Conservation (phyloP, 1,140 invertebrate species). For the Trichoplusia ni region DNA sequence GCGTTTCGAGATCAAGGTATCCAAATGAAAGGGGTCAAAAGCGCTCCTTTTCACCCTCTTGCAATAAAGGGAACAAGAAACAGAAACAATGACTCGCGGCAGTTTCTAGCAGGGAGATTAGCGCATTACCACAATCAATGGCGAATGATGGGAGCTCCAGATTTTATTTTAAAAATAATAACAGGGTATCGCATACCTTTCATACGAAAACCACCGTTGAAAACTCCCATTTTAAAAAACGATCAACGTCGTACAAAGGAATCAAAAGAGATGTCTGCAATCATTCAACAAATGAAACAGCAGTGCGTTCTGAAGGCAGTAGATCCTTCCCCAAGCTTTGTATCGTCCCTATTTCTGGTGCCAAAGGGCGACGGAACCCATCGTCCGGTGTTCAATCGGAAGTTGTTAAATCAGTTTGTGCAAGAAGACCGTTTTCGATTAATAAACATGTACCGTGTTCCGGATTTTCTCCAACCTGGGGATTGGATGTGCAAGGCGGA, state of each 20-base stretch:
- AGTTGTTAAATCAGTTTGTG: neutral
- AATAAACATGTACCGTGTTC: constrained; percentile 37
- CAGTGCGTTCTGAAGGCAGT: neutral
- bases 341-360: neutral
- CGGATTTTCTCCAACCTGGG: constrained; percentile 32
- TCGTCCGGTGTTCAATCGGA: neutral
- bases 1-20: neutral
- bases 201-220: constrained; percentile 30
- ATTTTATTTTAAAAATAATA: constrained; percentile 38
- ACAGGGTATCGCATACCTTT: constrained; percentile 46
- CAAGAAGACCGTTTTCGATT: constrained; percentile 16
- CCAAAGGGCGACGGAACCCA: neutral
- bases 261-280: neutral
- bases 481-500: constrained; percentile 54
- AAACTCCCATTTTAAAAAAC: constrained; percentile 16
- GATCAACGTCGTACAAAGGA: neutral
- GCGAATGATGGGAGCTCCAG: constrained; percentile 34
- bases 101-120: constrained; percentile 36
- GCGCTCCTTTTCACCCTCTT: neutral
- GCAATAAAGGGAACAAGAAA: neutral
- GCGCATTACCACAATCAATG: constrained; percentile 13
- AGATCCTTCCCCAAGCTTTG: neutral
- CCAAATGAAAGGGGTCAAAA: neutral
- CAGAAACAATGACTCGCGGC: constrained; percentile 30
- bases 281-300: neutral